Conservation (phyloP, 1,140 invertebrate genomes). For the Danaus plexippus region DNA sequence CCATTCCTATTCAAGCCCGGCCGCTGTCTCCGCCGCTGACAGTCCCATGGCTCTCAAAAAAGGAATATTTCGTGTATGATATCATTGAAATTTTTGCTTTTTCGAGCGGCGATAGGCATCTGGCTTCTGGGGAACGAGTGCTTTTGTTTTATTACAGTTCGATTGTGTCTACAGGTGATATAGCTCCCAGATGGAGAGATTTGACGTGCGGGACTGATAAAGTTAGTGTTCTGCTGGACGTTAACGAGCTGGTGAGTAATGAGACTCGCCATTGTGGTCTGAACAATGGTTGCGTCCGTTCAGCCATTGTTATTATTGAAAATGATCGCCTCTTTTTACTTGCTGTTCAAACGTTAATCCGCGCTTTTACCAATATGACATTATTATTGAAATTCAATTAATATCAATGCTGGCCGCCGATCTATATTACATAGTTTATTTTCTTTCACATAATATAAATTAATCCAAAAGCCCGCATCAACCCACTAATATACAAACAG, state of each 20-base stretch:
- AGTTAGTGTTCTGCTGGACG: slow-evolving; percentile 63
- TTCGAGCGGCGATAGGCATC: slow-evolving; percentile 64
- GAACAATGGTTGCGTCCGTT: slow-evolving; percentile 55
- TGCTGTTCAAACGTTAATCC: background rate
- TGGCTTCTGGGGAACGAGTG: slow-evolving; percentile 45
- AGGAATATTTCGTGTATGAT: slow-evolving; percentile 54
- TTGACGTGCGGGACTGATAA: slow-evolving; percentile 64
- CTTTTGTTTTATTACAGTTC: slow-evolving; percentile 43
- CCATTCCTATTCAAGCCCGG: slow-evolving; percentile 55
- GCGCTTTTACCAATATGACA: background rate
- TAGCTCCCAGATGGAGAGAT: slow-evolving; percentile 62
- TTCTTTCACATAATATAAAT: too few relatives aligned
- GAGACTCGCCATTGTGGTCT: slow-evolving; percentile 59
- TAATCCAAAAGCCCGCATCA: too few relatives aligned
- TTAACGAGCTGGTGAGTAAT: slow-evolving; percentile 68
- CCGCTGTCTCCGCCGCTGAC: slow-evolving; percentile 63
- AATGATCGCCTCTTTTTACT: slow-evolving; percentile 39
- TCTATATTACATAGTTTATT: too few relatives aligned
- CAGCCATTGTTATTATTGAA: slow-evolving; percentile 63
- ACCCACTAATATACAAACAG: too few relatives aligned
- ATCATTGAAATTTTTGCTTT: slow-evolving; percentile 57
- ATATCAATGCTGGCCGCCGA: too few relatives aligned
- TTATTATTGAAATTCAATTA: too few relatives aligned
- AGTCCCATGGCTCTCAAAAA: slow-evolving; percentile 62
- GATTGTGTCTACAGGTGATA: slow-evolving; percentile 59